These are phyloP conservation scores for Bombus waltoni DNA, from an alignment of 1,140 invertebrate species.

Conservation along the genomic window DNA sequence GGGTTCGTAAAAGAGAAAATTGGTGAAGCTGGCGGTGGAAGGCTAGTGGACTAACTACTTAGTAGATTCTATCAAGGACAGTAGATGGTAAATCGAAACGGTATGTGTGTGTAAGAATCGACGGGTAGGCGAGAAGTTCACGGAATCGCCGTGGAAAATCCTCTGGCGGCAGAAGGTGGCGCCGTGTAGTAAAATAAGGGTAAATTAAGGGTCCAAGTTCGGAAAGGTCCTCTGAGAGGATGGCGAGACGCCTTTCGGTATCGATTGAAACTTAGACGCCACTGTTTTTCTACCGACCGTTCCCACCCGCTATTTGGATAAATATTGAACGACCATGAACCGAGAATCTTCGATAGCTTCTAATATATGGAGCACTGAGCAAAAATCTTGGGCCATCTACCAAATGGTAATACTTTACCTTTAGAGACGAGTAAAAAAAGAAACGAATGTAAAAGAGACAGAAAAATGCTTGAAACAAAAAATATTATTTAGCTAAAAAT, in stretches of 20 bases:
- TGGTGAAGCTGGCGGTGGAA: background rate
- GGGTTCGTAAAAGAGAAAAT: background rate
- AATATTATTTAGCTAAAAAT: no score
- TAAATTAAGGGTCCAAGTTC: slow-evolving; percentile 33
- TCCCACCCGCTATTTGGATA: background rate
- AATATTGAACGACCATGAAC: background rate
- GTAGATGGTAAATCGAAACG: background rate
- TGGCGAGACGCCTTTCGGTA: slow-evolving; percentile 4
- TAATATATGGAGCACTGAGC: background rate
- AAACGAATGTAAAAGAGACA: no score
- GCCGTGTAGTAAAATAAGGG: slow-evolving; percentile 21
- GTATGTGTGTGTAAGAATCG: background rate
- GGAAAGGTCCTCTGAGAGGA: background rate
- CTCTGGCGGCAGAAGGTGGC: background rate
- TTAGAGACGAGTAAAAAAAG: background rate
- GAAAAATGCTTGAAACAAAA: no score
- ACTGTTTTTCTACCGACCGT: background rate
- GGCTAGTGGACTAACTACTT: background rate
- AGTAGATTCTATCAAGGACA: background rate
- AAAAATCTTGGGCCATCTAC: background rate
- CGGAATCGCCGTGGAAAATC: background rate
- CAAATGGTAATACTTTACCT: background rate
- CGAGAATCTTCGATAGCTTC: no score
- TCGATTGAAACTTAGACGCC: slow-evolving; percentile 13
- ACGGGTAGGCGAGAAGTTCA: background rate